phyloP scores from a whole-genome alignment of 2,888 invertebrate genomes.

The Tenthredo mesomela region DNA sequence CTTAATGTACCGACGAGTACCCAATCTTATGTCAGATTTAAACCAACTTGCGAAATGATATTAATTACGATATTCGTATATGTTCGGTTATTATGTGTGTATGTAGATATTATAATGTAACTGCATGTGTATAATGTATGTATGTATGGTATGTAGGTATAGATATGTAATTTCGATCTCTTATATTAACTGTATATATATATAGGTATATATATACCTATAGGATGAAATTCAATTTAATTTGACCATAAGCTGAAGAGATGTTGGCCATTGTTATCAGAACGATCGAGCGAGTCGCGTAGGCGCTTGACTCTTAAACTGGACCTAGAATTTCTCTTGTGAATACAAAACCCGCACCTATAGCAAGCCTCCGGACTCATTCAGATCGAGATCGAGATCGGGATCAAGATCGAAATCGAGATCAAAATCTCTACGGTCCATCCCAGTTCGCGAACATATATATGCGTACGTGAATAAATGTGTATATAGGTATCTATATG shows the following conservation, averaged over 20 bases:
- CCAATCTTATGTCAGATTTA: conserved; percentile 32
- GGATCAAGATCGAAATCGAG: background rate
- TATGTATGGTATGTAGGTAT: background rate
- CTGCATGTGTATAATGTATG: background rate
- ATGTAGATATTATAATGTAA: background rate
- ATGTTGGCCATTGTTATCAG: conserved; percentile 21
- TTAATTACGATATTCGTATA: conserved; percentile 14
- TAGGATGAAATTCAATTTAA: conserved; percentile 30
- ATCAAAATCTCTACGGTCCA: background rate
- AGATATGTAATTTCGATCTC: background rate
- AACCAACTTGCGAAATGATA: conserved; percentile 32
- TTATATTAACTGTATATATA: too few species aligned
- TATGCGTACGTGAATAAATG: background rate
- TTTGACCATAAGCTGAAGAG: conserved; percentile 13
- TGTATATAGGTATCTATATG: too few species aligned
- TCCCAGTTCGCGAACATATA: background rate
- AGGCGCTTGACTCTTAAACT: conserved; percentile 19
- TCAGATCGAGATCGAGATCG: conserved; percentile 5
- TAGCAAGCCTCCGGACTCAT: background rate
- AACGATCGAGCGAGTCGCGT: conserved; percentile 31
- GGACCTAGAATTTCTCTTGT: conserved; percentile 8
- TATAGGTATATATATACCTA: background rate
- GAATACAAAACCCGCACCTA: conserved; percentile 3
- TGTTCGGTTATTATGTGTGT: background rate
- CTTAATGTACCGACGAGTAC: conserved; percentile 1